Conservation (phyloP, 2,888 invertebrate genomes). For the Sphaeridia pumilis region DNA sequence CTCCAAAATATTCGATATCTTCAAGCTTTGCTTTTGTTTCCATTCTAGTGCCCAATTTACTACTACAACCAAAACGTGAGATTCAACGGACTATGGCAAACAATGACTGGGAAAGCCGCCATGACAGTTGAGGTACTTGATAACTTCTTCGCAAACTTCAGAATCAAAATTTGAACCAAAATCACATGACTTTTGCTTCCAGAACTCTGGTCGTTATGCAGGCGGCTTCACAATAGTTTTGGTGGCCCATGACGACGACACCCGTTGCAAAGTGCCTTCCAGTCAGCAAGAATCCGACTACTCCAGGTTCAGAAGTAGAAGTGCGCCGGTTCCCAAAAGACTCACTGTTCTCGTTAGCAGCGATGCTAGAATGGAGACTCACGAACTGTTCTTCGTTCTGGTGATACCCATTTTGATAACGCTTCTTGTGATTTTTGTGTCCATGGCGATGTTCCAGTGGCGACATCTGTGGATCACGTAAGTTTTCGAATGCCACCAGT, state of each 20-base stretch:
- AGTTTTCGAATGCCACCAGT: not conserved
- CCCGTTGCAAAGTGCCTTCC: slow-evolving; percentile 10
- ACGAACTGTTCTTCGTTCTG: slow-evolving; percentile 1
- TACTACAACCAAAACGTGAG: slow-evolving; percentile 2
- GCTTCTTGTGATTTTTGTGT: not conserved
- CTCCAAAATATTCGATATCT: not conserved
- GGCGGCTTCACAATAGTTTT: slow-evolving; percentile 27
- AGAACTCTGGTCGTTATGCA: slow-evolving; percentile 18
- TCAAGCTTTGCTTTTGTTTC: not conserved
- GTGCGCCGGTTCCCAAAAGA: slow-evolving; percentile 2
- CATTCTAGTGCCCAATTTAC: slow-evolving; percentile 1
- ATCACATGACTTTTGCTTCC: not conserved
- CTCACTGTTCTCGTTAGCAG: not conserved
- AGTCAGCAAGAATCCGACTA: not conserved
- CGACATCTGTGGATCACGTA: slow-evolving; percentile 10
- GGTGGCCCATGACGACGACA: slow-evolving; percentile 22
- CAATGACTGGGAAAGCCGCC: slow-evolving; percentile 28
- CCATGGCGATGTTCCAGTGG: slow-evolving; percentile 4
- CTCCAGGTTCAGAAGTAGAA: too few species aligned
- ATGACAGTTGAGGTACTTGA: slow-evolving; percentile 25
- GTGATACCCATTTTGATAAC: slow-evolving; percentile 5
- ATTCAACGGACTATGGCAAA: slow-evolving; percentile 23
- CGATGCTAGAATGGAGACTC: not conserved
- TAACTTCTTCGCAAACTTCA: not conserved
- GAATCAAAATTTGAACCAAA: not conserved